Conservation (phyloP, 2,888 invertebrate genomes). For the Melanophora roralis region DNA sequence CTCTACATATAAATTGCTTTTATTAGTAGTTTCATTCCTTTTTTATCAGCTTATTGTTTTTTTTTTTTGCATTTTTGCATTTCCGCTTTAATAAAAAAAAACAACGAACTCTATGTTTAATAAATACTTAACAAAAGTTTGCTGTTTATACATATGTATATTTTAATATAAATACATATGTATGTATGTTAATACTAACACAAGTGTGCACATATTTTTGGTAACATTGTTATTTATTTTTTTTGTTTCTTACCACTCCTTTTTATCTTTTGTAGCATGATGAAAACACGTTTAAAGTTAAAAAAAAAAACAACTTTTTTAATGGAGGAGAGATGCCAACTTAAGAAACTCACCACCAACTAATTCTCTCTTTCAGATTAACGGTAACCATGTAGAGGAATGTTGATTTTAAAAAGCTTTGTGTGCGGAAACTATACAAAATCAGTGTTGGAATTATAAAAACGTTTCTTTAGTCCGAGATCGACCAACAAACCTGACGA, state of each 20-base stretch:
- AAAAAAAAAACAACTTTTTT: slow-evolving; percentile 11
- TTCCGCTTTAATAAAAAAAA: slow-evolving; percentile 27
- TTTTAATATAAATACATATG: too few relatives aligned
- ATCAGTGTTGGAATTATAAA: slow-evolving; percentile 50
- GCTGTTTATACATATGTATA: too few relatives aligned
- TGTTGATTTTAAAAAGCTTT: slow-evolving; percentile 35
- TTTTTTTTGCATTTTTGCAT: slow-evolving; percentile 52
- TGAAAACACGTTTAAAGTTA: neutral
- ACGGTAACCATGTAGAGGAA: slow-evolving; percentile 51
- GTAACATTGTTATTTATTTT: too few relatives aligned
- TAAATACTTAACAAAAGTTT: too few relatives aligned
- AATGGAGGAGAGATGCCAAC: slow-evolving; percentile 3
- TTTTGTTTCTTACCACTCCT: too few relatives aligned
- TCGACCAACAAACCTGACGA: slow-evolving; percentile 75
- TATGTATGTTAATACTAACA: too few relatives aligned
- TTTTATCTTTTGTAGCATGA: slow-evolving; percentile 9
- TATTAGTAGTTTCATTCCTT: neutral
- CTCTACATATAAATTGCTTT: too few relatives aligned
- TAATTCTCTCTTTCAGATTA: slow-evolving; percentile 11
- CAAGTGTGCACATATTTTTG: too few relatives aligned
- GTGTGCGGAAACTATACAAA: slow-evolving; percentile 40
- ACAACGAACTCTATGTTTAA: too few relatives aligned
- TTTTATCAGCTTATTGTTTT: slow-evolving; percentile 41
- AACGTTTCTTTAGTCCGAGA: slow-evolving; percentile 70
- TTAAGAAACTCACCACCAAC: slow-evolving; percentile 25